Evolutionary conservation across 2,113 vertebrate genomes (phyloP), one percentile per base, ranked within the genome.

Genomic region (Elanus axillaris): DNA sequence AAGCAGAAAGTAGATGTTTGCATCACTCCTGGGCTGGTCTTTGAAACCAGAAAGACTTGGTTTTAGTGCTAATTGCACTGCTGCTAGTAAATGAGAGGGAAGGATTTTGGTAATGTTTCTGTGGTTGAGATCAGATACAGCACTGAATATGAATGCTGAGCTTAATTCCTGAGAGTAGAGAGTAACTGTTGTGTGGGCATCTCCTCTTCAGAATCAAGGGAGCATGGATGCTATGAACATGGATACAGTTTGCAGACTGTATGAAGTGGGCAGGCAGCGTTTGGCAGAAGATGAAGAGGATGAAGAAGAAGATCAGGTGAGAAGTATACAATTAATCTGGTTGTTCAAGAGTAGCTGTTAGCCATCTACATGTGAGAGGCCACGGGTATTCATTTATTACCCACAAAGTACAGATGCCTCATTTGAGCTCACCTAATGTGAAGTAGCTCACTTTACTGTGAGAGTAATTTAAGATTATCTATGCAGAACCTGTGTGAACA

Each of bases 221-320:
- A 98, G 98, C 86, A 98, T 99, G 98, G 99, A 99, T 97, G 98
- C 99, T 7, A 98, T 99, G 81, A 99, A 99, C 97, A 99, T 99
- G 95, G 99, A 99, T 97, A 99, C 99, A 0, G 99, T 99, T n/a
- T 99, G 99, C 96, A 98, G 99, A 58, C 98, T 99, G 6, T 99
- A 99, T 86, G 99, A 99, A 96, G 99, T 99, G 67, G 99, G 99
- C 40, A 98, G 99, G 58, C 99, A 99, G 96, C 99, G 99, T 45
- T 97, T 99, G 84, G 99, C 99, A 47, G 99, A 99, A 96, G 99
- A 99, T 92, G 99, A 99, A 80, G 99, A 99, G 88, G 99, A 99
- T 73, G 99, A 99, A 94, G 99, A 99, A 74, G 99, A 99, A 82
- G 99, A 99, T 95, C 99, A 99, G 99, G 99, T 99, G 80, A 98